phyloP scores from a whole-genome alignment of 1,140 invertebrate species.

The Polypedilum vanderplanki region DNA sequence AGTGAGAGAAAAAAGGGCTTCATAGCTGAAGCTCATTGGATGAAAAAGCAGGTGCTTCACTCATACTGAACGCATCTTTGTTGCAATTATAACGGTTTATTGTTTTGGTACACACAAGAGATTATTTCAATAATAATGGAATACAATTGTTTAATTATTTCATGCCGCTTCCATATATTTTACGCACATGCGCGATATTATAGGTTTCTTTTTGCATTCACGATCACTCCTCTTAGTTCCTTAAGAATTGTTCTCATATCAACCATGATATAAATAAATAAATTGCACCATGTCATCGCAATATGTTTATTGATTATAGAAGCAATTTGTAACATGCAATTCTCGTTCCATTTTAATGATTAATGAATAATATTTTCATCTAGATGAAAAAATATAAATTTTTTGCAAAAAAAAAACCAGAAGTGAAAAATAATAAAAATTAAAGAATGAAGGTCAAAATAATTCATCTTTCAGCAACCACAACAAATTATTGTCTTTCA shows the following conservation, averaged over 20 bases:
- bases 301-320: too few species aligned
- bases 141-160: conserved; percentile 20
- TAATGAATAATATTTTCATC: too few species aligned
- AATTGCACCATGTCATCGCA: too few species aligned
- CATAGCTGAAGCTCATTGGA: neutral
- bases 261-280: too few species aligned
- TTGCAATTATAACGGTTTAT: conserved; percentile 14
- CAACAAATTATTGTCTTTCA: neutral
- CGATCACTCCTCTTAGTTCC: too few species aligned
- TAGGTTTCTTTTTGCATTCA: too few species aligned
- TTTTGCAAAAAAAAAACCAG: too few species aligned
- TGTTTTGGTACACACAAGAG: conserved; percentile 17
- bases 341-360: too few species aligned
- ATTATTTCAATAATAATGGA: conserved; percentile 21
- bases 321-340: too few species aligned
- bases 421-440: too few species aligned
- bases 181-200: conserved; percentile 22
- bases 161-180: neutral
- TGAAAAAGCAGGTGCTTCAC: neutral
- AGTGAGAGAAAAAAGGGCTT: neutral
- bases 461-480: neutral
- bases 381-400: too few species aligned
- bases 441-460: neutral
- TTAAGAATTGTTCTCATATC: too few species aligned
- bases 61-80: neutral